Evolutionary conservation across 1,140 invertebrate genomes (phyloP).

Genomic region (Holotrichia oblita): DNA sequence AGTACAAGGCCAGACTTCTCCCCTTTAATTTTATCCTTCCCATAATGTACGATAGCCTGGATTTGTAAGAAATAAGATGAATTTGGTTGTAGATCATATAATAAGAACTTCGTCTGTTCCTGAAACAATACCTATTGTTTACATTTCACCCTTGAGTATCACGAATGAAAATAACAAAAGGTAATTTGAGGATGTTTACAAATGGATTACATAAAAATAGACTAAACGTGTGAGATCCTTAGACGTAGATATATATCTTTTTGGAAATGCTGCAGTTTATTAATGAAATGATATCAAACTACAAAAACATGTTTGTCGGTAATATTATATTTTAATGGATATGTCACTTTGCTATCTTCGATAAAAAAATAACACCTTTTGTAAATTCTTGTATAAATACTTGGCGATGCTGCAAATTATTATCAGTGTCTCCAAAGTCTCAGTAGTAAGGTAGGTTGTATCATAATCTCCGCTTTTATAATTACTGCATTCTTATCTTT

Average conservation of each 20-base stretch:
- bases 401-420: background rate
- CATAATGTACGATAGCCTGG: constrained; percentile 72
- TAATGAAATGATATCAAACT: no score
- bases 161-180: no score
- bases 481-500: no score
- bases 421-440: background rate
- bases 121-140: constrained; percentile 50
- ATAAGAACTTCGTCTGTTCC: constrained; percentile 67
- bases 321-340: constrained; percentile 26
- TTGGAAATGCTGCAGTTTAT: no score
- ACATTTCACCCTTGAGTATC: background rate
- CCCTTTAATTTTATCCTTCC: constrained; percentile 70
- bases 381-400: background rate
- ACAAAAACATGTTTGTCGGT: background rate
- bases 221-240: no score
- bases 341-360: background rate
- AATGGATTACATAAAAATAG: no score
- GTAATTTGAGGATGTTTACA: no score
- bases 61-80: constrained; percentile 78
- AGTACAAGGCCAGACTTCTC: constrained; percentile 72
- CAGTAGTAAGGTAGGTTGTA: background rate
- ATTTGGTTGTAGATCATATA: constrained; percentile 69
- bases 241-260: no score
- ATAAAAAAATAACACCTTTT: background rate
- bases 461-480: no score